phyloP scores from a whole-genome alignment of 2,797 vertebrate species.

The Pitangus sulphuratus region DNA sequence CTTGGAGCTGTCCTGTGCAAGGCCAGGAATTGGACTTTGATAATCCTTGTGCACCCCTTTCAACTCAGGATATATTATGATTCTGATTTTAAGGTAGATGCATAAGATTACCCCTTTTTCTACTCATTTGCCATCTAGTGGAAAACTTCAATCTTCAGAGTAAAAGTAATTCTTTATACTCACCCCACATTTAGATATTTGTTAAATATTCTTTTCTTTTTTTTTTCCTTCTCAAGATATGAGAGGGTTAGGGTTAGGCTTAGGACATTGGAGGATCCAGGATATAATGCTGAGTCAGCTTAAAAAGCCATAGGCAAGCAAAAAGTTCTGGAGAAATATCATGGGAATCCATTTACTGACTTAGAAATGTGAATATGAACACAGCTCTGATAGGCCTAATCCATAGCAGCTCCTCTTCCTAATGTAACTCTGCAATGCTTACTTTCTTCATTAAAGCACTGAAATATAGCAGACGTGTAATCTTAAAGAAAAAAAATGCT shows the following conservation, averaged over 20 bases:
- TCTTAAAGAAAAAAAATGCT: not conserved
- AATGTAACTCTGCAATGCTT: rapidly evolving
- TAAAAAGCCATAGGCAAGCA: not conserved
- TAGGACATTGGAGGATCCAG: not conserved
- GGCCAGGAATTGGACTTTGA: rapidly evolving
- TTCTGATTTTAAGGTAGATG: not conserved
- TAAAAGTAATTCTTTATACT: not conserved
- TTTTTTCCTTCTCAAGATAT: not conserved
- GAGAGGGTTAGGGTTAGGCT: not conserved
- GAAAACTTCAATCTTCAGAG: not conserved
- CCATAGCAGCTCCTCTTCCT: rapidly evolving
- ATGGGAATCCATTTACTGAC: not conserved
- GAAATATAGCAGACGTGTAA: not conserved
- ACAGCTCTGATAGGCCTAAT: not conserved
- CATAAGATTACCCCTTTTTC: not conserved
- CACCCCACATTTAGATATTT: not conserved
- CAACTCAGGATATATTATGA: not conserved
- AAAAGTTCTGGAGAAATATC: not conserved
- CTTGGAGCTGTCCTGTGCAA: no score
- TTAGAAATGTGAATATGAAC: not conserved
- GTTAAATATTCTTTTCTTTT: not conserved
- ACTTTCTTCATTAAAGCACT: not conserved
- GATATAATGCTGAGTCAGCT: not conserved
- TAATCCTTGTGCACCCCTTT: not conserved
- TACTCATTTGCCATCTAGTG: not conserved